Base-by-base conservation (phyloP, 2,797 vertebrate genomes). In the Enteromius viviparus region DNA sequence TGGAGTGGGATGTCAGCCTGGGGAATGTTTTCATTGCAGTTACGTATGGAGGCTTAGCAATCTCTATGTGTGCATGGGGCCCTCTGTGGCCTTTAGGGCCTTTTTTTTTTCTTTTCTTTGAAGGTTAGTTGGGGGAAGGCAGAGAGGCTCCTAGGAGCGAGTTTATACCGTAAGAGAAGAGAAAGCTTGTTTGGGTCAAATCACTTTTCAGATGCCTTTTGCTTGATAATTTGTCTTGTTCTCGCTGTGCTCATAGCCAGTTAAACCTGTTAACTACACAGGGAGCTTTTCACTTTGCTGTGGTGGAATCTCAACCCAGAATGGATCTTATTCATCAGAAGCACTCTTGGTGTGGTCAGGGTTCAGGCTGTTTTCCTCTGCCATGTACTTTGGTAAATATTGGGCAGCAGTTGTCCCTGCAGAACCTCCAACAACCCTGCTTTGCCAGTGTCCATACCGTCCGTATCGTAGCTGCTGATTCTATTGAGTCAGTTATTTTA, bases 11-110 rank as follows among this genome's bases (percentile, higher is more conserved):
- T 83, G 80, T 87, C 64, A 58, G 86, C 51, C 85, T 89, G 85
- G 77, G 87, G 84, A 88, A 87, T 87, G 86, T 90, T 87, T 93
- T 90, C 87, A 88, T 64, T 68, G 51, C 65, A 49, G 87, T 86
- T 85, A 85, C 84, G 78, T 84, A 89, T 84, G 85, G 79, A 71
- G 51, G 78, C 82, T 85, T 79, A 69, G 82, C 78, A 62, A 69
- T 76, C 85, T 62, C 85, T 69, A 64, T 45, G 77, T 70, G 70
- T 29, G 71, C 45, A 49, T 47, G 70, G 34, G 82, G 81, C 83
- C 77, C 78, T 79, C 40, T 65, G 45, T 80, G 19, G 32, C 77
- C 69, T 70, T 29, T 75, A 47, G 60, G 60, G 62, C 26, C 62
- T 32, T 75, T 80, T 83, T 42, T 6, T 40, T 40, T 29, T 29